Conservation (phyloP, 1,140 invertebrate genomes). For the Ceratosolen solmsi region DNA sequence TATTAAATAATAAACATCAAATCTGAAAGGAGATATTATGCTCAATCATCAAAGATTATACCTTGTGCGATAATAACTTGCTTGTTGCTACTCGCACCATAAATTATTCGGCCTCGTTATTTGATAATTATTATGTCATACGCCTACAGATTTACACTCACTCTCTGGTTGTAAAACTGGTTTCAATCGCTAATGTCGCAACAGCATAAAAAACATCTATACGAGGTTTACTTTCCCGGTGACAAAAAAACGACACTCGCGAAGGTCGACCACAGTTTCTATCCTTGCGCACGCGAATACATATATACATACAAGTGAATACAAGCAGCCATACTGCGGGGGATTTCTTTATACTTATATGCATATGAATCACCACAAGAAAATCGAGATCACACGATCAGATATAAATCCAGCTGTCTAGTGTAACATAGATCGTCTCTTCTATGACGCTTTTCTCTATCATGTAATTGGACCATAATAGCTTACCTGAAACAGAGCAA, state of each 20-base stretch:
- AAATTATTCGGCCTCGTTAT: constrained; percentile 41
- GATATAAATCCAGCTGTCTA: constrained; percentile 27
- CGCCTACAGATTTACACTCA: constrained; percentile 1
- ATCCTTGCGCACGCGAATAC: constrained; percentile 26
- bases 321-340: background rate
- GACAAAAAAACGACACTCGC: constrained; percentile 13
- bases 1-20: background rate
- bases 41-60: background rate
- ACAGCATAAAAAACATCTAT: constrained; percentile 21
- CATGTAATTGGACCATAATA: constrained; percentile 3
- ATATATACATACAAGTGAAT: constrained; percentile 27
- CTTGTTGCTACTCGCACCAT: background rate
- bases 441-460: background rate
- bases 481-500: constrained; percentile 62
- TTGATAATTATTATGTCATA: constrained; percentile 47
- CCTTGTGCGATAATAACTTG: constrained; percentile 20
- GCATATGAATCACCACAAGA: background rate
- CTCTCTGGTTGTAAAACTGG: constrained; percentile 26
- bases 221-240: constrained; percentile 5
- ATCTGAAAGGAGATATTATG: constrained; percentile 4
- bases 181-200: constrained; percentile 24
- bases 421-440: constrained; percentile 13
- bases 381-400: background rate
- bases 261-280: constrained; percentile 44
- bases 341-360: constrained; percentile 32